Evolutionary conservation across 2,113 vertebrate species (phyloP).

Genomic region (Suncus etruscus): DNA sequence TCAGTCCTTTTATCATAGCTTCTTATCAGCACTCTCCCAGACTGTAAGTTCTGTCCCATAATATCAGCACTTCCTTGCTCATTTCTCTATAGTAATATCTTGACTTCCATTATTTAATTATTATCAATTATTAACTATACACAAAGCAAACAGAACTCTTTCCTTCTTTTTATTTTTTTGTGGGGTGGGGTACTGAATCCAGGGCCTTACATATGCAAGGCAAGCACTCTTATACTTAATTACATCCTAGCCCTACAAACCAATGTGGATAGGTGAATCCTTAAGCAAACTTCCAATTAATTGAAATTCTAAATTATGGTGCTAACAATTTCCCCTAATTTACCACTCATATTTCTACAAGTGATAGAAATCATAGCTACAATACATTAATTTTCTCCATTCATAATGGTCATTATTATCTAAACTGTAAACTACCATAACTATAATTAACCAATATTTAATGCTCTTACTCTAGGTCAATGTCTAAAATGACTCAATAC

Average conservation of each 20-base stretch:
- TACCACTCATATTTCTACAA: neutral
- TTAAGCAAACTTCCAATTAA: conserved; percentile 58
- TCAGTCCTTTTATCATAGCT: neutral
- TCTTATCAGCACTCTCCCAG: conserved; percentile 6
- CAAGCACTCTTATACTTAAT: neutral
- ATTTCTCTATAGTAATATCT: neutral
- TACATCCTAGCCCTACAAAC: no score
- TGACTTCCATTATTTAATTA: conserved; percentile 38
- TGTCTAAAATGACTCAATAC: conserved; percentile 36
- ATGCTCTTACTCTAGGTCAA: conserved; percentile 33
- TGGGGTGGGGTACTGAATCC: no score
- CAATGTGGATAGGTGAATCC: neutral
- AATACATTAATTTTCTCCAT: conserved; percentile 25
- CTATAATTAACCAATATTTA: conserved; percentile 37
- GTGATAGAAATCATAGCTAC: conserved; percentile 17
- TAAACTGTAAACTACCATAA: conserved; percentile 16
- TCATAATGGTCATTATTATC: conserved; percentile 35
- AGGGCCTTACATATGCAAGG: no score
- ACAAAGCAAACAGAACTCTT: conserved; percentile 43
- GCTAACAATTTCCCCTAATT: neutral
- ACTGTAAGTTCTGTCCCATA: neutral
- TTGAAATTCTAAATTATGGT: neutral
- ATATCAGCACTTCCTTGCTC: neutral
- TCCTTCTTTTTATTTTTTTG: neutral
- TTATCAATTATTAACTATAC: conserved; percentile 10